Evolutionary conservation across 1,140 invertebrate genomes (phyloP), one percentile per base, ranked within the genome.

Genomic region (Hylyphantes graminicola): DNA sequence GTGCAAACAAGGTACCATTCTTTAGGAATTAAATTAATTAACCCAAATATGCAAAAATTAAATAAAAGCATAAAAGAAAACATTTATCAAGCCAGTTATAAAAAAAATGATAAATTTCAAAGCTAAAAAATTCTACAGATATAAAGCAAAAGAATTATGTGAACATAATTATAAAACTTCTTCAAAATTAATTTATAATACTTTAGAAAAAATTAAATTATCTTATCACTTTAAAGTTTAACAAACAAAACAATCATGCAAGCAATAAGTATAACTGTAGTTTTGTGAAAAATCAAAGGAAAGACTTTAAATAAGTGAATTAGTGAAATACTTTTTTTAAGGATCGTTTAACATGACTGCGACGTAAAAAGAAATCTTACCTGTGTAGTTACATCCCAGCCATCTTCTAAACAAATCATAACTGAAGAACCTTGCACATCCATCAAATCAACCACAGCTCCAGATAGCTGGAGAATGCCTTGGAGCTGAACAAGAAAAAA

Each of bases 361-460:
- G 35, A 35, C 35, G 1, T 35, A 1, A 17, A 21, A 72, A 5
- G 2, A 35, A 67, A 67, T 70, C 9, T 63, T 81, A 97, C 94
- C 90, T 98, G 97, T 55, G 96, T 94, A 2, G 97, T 98, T 10
- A 96, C 93, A 89, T 99, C 97, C 94, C 96, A 98, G 17, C 98
- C 98, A 89, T 99, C 97, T 89, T 99, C 98, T 8, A 99, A 90
- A 86, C 96, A 97, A 2, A 99, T 91, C 88, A 97, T 94, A 0
- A 99, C 97, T 8, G 96, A 98, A 7, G 97, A 96, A 8, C 97
- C 97, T 89, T 98, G 96, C 54, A 97, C 92, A 89, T 99, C 97
- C 86, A 99, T 92, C 9, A 99, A 90, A 90, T 99, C 97, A 0
- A 99, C 96, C 6, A 98, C 95, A 7, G 96, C 95, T 7, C 96